Conservation (phyloP, 1,140 invertebrate genomes). For the Bombus superbus region DNA sequence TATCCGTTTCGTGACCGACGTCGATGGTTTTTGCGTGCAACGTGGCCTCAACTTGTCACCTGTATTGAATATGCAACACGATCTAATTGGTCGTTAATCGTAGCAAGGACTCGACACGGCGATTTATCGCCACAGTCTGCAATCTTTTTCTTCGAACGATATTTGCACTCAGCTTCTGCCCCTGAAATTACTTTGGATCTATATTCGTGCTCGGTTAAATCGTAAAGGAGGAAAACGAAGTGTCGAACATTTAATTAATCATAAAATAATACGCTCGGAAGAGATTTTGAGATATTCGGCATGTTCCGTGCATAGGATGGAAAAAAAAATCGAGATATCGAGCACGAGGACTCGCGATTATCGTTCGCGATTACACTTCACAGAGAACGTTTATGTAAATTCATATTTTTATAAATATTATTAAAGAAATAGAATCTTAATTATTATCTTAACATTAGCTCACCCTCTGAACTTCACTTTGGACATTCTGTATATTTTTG, state of each 20-base stretch:
- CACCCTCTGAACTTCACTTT: not conserved
- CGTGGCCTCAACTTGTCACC: not conserved
- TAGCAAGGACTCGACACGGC: not conserved
- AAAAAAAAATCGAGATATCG: not conserved
- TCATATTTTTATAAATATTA: too few species aligned
- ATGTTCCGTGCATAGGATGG: too few species aligned
- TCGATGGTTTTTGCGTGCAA: not conserved
- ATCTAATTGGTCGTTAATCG: slow-evolving; percentile 17
- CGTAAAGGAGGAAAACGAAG: not conserved
- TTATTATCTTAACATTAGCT: too few species aligned
- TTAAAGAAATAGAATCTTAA: too few species aligned
- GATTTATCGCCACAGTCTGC: too few species aligned
- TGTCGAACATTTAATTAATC: not conserved
- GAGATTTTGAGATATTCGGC: not conserved
- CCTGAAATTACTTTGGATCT: too few species aligned
- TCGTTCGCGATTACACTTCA: too few species aligned
- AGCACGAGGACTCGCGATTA: too few species aligned
- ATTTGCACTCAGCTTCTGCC: too few species aligned
- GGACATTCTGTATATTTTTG: not conserved
- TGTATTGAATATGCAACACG: slow-evolving; percentile 40
- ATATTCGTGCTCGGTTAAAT: too few species aligned
- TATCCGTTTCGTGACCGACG: not conserved
- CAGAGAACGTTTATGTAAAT: too few species aligned
- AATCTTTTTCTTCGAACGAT: too few species aligned
- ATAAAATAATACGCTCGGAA: not conserved